phyloP scores from a whole-genome alignment of 2,888 invertebrate species.

The Tribolium freemani region DNA sequence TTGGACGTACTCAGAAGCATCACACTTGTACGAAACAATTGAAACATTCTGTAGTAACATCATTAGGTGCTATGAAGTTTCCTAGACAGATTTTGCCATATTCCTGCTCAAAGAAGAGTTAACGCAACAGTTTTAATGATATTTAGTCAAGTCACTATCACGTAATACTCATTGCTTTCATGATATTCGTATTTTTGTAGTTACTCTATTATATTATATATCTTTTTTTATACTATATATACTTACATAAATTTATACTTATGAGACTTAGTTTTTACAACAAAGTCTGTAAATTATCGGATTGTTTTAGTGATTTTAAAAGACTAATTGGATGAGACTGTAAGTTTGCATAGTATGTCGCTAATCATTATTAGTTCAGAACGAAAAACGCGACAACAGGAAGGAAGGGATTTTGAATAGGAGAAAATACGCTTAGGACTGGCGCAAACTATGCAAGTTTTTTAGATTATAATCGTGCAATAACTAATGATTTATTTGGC shows the following conservation, averaged over 20 bases:
- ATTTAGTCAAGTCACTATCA: conserved; percentile 35
- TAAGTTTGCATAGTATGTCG: conserved; percentile 42
- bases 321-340: conserved; percentile 45
- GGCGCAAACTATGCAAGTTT: conserved; percentile 36
- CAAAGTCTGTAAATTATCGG: conserved; percentile 28
- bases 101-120: not conserved
- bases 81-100: not conserved
- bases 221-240: conserved; percentile 28
- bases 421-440: conserved; percentile 9
- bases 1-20: not conserved
- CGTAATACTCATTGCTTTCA: conserved; percentile 35
- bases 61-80: conserved; percentile 4
- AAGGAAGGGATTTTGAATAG: not conserved
- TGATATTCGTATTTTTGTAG: conserved; percentile 38
- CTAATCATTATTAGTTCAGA: conserved; percentile 12
- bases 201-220: conserved; percentile 25
- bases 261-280: conserved; percentile 23
- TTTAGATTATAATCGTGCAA: conserved; percentile 41
- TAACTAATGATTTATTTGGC: conserved; percentile 19
- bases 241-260: conserved; percentile 27
- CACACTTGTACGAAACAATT: not conserved
- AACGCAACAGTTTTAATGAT: not conserved
- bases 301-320: conserved; percentile 44
- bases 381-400: not conserved
- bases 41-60: conserved; percentile 5